Evolutionary conservation across 2,797 vertebrate species (phyloP), one percentile per base, ranked within the genome.

Genomic region (Mormyrus proboscirostris): DNA sequence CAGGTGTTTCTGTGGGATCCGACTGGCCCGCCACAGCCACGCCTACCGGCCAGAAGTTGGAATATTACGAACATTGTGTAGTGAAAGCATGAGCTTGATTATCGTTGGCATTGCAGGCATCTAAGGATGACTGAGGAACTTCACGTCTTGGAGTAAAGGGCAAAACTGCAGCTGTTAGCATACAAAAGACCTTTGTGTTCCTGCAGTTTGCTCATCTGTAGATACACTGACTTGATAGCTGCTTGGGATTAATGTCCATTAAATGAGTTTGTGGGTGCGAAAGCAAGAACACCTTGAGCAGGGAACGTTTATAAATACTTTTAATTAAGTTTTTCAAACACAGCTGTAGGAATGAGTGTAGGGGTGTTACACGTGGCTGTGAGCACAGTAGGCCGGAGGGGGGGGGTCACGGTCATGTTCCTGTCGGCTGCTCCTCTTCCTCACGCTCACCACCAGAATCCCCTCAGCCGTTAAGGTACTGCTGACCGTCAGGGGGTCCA

Each of bases 401-500:
- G 47, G 55, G n/a, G 92, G 91, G 0, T 94, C 90, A 0, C 49
- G 85, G 0, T 87, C 90, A 0, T 51, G 88, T 0, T 88, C 55
- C 1, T n/a, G 1, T 0, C 10, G 22, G 0, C 38, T 14, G 19
- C 86, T 0, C 0, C 2, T 91, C 79, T 95, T 95, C 44, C 6
- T 92, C 76, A 96, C 95, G 0, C 95, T 96, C 88, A 98, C 95
- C 84, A 96, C 89, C 85, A 98, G 91, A 0, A 90, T 94, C 5
- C 96, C 96, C 0, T 94, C 91, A 0, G 95, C 91, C 0, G 94
- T 94, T 59, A 97, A 92, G 57, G 92, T 90, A 0, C 96, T 96
- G 57, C 95, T 95, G 91, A 97, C 93, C 0, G 97, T 96, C 91
- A 97, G 90, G 0, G 97, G 97, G 92, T 97, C 96, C 91, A 95